phyloP scores from a whole-genome alignment of 2,888 invertebrate genomes.

The Ethmia dodecea region DNA sequence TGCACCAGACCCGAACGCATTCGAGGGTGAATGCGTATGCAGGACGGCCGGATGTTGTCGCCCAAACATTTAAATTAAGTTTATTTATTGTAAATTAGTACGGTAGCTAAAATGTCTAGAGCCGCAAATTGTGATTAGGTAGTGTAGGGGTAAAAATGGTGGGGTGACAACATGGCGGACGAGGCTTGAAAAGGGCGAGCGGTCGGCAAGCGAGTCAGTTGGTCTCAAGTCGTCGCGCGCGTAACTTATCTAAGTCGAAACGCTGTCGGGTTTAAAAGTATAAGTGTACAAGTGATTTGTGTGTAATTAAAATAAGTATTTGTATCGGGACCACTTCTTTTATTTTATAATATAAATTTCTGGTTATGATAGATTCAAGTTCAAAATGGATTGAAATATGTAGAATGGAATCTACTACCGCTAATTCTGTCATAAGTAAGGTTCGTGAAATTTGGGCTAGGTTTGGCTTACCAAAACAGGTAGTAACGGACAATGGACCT shows the following conservation, averaged over 20 bases:
- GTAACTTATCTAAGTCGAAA: too few species aligned
- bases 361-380: slow-evolving; percentile 16
- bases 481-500: slow-evolving; percentile 24
- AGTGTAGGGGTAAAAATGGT: too few species aligned
- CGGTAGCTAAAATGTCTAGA: too few species aligned
- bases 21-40: slow-evolving; percentile 11
- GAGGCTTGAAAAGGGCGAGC: too few species aligned
- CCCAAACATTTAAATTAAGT: not conserved
- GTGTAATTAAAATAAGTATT: too few species aligned
- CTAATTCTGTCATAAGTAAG: slow-evolving; percentile 8
- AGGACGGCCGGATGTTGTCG: slow-evolving; percentile 14
- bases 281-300: too few species aligned
- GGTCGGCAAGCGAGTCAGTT: too few species aligned
- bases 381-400: slow-evolving; percentile 24
- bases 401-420: slow-evolving; percentile 15
- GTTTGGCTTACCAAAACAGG: slow-evolving; percentile 22
- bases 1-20: slow-evolving; percentile 11
- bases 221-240: too few species aligned
- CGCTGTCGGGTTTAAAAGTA: too few species aligned
- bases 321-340: too few species aligned
- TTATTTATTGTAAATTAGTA: not conserved
- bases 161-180: too few species aligned
- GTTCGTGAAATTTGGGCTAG: slow-evolving; percentile 19
- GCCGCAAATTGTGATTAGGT: too few species aligned
- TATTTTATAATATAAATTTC: not conserved